Percentiles rank a stretch among this genome's conserved stretches.
Evolutionary conservation across 2,888 invertebrate genomes (phyloP).

Genomic region (Tenthredo mesomela): DNA sequence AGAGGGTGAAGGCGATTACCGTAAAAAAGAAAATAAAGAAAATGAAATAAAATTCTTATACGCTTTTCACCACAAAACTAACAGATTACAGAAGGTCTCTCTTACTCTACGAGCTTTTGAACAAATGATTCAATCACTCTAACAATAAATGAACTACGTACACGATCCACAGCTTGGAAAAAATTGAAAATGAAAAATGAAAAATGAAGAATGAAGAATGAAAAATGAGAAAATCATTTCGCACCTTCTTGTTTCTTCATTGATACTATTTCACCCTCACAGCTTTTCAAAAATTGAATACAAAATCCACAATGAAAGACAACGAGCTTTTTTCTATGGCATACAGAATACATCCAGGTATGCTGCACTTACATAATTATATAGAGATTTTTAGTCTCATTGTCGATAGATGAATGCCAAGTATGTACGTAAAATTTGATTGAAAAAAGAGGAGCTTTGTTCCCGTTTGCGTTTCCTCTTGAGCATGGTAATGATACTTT

Average conservation of each 20-base stretch:
- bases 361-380: neutral
- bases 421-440: neutral
- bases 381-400: neutral
- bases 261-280: neutral
- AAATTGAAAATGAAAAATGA: too few species aligned
- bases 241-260: neutral
- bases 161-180: too few species aligned
- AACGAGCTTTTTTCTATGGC: neutral
- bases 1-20: neutral
- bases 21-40: neutral
- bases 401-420: neutral
- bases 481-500: neutral
- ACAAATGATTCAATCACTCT: neutral
- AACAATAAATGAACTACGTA: too few species aligned
- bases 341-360: neutral
- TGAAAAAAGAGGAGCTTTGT: constrained; percentile 14
- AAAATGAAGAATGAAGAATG: too few species aligned
- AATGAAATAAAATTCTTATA: neutral
- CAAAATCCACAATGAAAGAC: neutral
- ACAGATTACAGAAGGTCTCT: neutral
- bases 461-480: neutral
- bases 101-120: neutral
- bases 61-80: constrained; percentile 2
- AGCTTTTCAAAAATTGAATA: neutral
- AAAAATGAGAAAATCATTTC: neutral